These are phyloP conservation scores for Blastomussa wellsi DNA, from an alignment of 92 coral and sea anemone species.

Conservation along the genomic window DNA sequence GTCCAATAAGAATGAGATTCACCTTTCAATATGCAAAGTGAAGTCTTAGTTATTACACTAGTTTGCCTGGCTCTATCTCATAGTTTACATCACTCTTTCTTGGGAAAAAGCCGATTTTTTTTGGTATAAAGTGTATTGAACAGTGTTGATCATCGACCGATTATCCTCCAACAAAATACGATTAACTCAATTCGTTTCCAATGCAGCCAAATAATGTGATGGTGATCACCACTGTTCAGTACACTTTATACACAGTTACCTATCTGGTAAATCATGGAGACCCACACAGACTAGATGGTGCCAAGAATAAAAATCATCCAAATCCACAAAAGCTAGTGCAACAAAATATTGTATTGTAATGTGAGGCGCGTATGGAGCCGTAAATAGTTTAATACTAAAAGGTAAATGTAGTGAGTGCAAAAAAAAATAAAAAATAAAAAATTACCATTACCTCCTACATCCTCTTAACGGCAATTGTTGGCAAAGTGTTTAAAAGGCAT, in stretches of 20 bases:
- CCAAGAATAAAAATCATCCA: too few relatives aligned
- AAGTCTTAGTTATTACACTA: constrained; percentile 12
- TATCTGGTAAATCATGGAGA: constrained; percentile 15
- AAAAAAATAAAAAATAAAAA: too few relatives aligned
- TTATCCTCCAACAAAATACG: constrained; percentile 6
- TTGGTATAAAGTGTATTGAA: background rate
- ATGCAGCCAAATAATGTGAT: constrained; percentile 14
- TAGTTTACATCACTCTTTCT: constrained; percentile 20
- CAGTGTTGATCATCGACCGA: constrained; percentile 7
- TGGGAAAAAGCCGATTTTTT: background rate
- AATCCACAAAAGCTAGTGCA: too few relatives aligned
- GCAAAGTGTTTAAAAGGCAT: too few relatives aligned
- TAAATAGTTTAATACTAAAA: too few relatives aligned
- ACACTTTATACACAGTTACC: constrained; percentile 22
- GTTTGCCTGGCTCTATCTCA: constrained; percentile 24
- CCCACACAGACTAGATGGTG: constrained; percentile 26
- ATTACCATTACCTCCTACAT: too few relatives aligned
- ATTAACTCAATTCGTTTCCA: constrained; percentile 12
- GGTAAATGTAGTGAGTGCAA: too few relatives aligned
- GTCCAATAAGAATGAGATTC: constrained; percentile 14
- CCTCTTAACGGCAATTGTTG: too few relatives aligned
- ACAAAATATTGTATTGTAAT: too few relatives aligned
- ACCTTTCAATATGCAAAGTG: constrained; percentile 1
- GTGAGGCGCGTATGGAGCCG: too few relatives aligned
- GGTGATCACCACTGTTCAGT: constrained; percentile 17